A percentile compares a stretch with the other conserved stretches of the same genome.
Conservation (phyloP, 1,140 invertebrate genomes). For the Scaptomyza pallida region DNA sequence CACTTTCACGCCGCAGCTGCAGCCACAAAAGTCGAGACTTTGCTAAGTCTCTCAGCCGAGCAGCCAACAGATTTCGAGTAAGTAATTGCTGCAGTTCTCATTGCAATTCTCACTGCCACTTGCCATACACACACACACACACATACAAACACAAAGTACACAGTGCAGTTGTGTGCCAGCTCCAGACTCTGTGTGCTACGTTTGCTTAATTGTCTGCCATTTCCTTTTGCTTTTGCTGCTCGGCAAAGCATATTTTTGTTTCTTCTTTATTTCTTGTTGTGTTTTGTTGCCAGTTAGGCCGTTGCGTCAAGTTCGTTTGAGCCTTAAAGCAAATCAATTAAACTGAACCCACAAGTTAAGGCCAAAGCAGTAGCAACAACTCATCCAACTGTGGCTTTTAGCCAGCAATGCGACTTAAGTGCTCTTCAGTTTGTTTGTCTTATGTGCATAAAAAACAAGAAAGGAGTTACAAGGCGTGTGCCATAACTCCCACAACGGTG, state of each 20-base stretch:
- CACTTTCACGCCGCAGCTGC: constrained; percentile 73
- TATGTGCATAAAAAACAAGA: background rate
- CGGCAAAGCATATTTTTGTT: constrained; percentile 19
- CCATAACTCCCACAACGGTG: background rate
- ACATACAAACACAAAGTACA: background rate
- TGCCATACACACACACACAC: constrained; percentile 8
- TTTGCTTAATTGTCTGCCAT: constrained; percentile 75
- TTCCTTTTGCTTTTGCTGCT: constrained; percentile 57
- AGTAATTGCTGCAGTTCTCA: constrained; percentile 77
- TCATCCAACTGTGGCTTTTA: constrained; percentile 17
- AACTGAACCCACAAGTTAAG: constrained; percentile 49
- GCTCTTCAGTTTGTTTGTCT: constrained; percentile 4
- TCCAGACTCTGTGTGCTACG: constrained; percentile 12
- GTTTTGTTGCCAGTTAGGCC: background rate
- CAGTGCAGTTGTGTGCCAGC: background rate
- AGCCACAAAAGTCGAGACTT: constrained; percentile 60
- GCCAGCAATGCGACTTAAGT: constrained; percentile 15
- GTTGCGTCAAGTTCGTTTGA: constrained; percentile 31
- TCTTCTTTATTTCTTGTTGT: constrained; percentile 13
- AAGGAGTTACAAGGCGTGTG: too few species aligned
- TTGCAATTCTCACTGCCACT: constrained; percentile 34
- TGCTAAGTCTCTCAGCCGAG: constrained; percentile 40
- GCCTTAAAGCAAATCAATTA: constrained; percentile 74
- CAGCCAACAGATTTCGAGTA: constrained; percentile 69
- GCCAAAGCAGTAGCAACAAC: constrained; percentile 31